Conservation (phyloP, 2,888 invertebrate genomes). For the Creontiades dilutus region DNA sequence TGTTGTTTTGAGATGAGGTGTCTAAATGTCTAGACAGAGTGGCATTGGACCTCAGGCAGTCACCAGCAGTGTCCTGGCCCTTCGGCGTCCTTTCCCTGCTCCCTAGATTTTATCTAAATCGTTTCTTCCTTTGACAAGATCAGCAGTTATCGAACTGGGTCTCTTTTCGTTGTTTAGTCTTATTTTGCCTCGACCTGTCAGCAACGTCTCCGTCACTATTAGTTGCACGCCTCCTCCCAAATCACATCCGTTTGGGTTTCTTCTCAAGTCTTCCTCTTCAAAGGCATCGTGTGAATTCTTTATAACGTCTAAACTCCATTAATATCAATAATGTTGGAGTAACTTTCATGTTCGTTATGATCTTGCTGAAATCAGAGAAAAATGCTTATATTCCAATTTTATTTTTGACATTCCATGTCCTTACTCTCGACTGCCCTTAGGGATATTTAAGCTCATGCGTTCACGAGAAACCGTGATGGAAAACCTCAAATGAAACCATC, state of each 20-base stretch:
- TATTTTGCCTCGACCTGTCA: constrained; percentile 35
- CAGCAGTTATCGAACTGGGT: constrained; percentile 35
- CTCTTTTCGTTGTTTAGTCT: constrained; percentile 4
- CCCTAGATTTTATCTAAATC: constrained; percentile 42
- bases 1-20: background rate
- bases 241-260: background rate
- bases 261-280: background rate
- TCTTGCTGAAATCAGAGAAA: too few species aligned
- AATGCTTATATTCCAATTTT: too few species aligned
- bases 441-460: too few species aligned
- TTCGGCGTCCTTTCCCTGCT: background rate
- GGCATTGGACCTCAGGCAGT: background rate
- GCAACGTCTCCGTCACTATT: background rate
- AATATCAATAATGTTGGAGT: background rate
- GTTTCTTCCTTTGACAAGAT: constrained; percentile 39
- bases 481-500: too few species aligned
- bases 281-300: background rate
- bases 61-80: background rate
- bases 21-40: constrained; percentile 4
- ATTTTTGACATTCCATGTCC: too few species aligned
- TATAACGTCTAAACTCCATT: background rate
- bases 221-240: background rate
- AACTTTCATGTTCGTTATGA: too few species aligned
- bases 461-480: too few species aligned
- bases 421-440: too few species aligned